phyloP scores from a whole-genome alignment of 2,113 vertebrate genomes.

The Myrmecophaga tridactyla region DNA sequence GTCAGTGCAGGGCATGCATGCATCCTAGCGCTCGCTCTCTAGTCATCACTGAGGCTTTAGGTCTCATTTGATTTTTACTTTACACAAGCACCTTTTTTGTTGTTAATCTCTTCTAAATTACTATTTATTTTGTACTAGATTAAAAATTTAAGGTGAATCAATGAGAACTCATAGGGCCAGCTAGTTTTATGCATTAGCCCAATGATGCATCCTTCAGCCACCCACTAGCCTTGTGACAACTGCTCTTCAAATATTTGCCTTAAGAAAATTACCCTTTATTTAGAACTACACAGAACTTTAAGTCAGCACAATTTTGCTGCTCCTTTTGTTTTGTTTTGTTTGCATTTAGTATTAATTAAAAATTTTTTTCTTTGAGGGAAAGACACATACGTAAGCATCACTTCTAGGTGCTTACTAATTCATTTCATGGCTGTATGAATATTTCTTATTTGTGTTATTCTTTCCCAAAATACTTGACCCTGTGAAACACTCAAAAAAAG shows the following conservation, averaged over 20 bases:
- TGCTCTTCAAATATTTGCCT: constrained; percentile 25
- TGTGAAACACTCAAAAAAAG: background rate
- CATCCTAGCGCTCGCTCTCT: background rate
- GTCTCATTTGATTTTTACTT: background rate
- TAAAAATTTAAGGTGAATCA: constrained; percentile 24
- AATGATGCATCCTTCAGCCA: background rate
- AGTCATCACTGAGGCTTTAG: background rate
- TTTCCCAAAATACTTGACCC: constrained; percentile 18
- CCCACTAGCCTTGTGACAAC: background rate
- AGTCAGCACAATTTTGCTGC: constrained; percentile 21
- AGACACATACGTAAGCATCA: background rate
- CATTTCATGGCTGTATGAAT: constrained; percentile 10
- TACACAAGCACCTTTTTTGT: background rate
- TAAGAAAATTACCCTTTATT: background rate
- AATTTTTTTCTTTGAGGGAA: constrained; percentile 25
- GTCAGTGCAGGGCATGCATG: background rate
- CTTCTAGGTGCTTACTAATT: constrained; percentile 33
- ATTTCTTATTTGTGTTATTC: constrained; percentile 26
- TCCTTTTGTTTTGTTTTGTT: background rate
- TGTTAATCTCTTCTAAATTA: constrained; percentile 11
- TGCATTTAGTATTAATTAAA: constrained; percentile 4
- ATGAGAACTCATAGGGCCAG: background rate
- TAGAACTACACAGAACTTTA: constrained; percentile 7
- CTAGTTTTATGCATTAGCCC: background rate
- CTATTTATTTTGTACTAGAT: background rate